Base-by-base conservation (phyloP, 2,113 vertebrate species). In the Monopterus albus region DNA sequence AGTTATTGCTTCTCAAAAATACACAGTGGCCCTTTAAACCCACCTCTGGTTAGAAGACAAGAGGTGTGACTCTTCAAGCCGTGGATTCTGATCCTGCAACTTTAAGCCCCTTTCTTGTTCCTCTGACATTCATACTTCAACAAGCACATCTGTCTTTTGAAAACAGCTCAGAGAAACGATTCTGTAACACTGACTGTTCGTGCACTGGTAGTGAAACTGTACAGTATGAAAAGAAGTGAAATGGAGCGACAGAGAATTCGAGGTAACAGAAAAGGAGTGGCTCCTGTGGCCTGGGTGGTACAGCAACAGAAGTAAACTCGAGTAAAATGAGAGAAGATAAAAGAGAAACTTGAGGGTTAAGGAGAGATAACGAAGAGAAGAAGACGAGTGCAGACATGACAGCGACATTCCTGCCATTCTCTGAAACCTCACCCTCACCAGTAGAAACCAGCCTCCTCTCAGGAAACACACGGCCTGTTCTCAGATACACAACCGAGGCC, bases 361-460 rank as follows among this genome's bases (percentile, higher is more conserved):
- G 45, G 42, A 7, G 31, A 40, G 51, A 50, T 2, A 4, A 7
- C 50, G 20, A 17, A 1, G 25, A 39, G n/a, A n/a, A 18, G 64
- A 31, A 49, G 62, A 69, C 82, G 29, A 74, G 86, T 78, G 38
- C 51, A 39, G 86, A 76, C 86, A 85, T 18, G 86, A 75, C 77
- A 33, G 28, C 3, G 60, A 53, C 72, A 87, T 87, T 83, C 82
- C 80, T 67, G 65, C 13, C 35, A 59, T 83, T 66, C 62, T 21
- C 49, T 6, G 21, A 0, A 18, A 21, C 74, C 75, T 51, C 75
- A 28, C 81, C 75, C 63, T 9, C 9, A 2, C 0, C 3, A 23
- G 18, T 3, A 17, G 1, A 1, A n/a, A 25, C 12, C 3, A 23
- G 17, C 18, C 42, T 42, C 39, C 15, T n/a, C 36, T 15, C 12